Percentiles rank a stretch among this genome's conserved stretches.
These are phyloP conservation scores for Gambusia holbrooki DNA, from an alignment of 2,113 vertebrate species.

Conservation along the genomic window DNA sequence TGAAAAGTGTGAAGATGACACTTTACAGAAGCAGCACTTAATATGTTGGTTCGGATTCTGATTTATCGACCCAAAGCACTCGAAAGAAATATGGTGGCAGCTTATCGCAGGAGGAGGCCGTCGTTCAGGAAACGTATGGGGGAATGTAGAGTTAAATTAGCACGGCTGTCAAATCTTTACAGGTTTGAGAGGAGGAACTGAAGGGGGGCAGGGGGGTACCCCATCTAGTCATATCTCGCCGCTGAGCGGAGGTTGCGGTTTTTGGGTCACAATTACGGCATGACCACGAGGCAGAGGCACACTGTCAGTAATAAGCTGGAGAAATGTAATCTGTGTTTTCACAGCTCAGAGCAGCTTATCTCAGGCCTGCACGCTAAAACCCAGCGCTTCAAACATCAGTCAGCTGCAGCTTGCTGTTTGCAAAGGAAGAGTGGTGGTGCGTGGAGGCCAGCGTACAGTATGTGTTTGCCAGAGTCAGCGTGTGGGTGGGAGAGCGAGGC, in stretches of 20 bases:
- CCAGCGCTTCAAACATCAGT: constrained; percentile 66
- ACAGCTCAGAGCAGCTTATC: constrained; percentile 81
- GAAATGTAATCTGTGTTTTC: constrained; percentile 84
- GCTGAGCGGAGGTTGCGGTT: constrained; percentile 68
- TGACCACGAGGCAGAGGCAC: constrained; percentile 64
- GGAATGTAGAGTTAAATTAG: constrained; percentile 69
- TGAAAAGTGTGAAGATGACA: constrained; percentile 38
- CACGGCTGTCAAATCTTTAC: constrained; percentile 72
- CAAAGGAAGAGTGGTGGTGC: constrained; percentile 54
- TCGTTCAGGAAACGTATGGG: constrained; percentile 38
- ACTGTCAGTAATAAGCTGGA: constrained; percentile 68
- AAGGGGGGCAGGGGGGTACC: constrained; percentile 52
- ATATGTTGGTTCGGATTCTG: constrained; percentile 27
- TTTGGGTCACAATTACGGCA: constrained; percentile 67
- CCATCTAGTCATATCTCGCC: constrained; percentile 58
- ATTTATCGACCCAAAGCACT: constrained; percentile 35
- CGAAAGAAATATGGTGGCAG: constrained; percentile 38
- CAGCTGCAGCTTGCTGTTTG: constrained; percentile 63
- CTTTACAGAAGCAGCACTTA: constrained; percentile 23
- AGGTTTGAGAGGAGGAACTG: constrained; percentile 8
- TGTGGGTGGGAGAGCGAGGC: constrained; percentile 56
- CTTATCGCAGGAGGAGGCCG: constrained; percentile 46
- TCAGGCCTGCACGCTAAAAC: constrained; percentile 69
- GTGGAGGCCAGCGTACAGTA: constrained; percentile 19
- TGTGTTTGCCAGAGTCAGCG: constrained; percentile 46